Conservation (phyloP, 35 echinoderm and acorn worm species). For the Holothuria glaberrima region DNA sequence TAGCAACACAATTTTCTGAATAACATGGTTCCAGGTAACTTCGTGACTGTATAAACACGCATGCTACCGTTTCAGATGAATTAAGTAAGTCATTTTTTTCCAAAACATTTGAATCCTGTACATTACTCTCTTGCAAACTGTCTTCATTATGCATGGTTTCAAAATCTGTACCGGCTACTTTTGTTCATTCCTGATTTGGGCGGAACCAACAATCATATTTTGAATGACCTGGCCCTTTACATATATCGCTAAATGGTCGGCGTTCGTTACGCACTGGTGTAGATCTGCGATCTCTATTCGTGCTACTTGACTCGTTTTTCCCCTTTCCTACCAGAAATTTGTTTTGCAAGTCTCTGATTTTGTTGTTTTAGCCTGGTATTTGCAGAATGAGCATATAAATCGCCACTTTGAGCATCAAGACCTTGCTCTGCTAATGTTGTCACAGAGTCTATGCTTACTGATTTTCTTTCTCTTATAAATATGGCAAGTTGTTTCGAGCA, state of each 20-base stretch:
- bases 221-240: too few species aligned
- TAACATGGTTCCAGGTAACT: too few species aligned
- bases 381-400: neutral
- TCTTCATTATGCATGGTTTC: too few species aligned
- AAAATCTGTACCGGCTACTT: too few species aligned
- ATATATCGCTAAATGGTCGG: neutral
- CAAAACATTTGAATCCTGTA: too few species aligned
- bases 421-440: neutral
- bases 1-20: too few species aligned
- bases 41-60: too few species aligned
- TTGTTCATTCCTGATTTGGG: too few species aligned
- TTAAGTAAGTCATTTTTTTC: too few species aligned
- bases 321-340: neutral
- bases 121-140: too few species aligned
- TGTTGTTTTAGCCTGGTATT: neutral
- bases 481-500: neutral
- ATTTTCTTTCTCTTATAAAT: slow-evolving; percentile 21
- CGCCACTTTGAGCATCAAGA: neutral
- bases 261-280: neutral
- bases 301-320: neutral
- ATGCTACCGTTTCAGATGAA: too few species aligned
- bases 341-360: neutral
- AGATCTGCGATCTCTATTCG: neutral
- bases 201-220: too few species aligned
- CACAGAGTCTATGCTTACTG: neutral